Evolutionary conservation across 1,140 invertebrate species (phyloP).

Genomic region (Augochlora pura): DNA sequence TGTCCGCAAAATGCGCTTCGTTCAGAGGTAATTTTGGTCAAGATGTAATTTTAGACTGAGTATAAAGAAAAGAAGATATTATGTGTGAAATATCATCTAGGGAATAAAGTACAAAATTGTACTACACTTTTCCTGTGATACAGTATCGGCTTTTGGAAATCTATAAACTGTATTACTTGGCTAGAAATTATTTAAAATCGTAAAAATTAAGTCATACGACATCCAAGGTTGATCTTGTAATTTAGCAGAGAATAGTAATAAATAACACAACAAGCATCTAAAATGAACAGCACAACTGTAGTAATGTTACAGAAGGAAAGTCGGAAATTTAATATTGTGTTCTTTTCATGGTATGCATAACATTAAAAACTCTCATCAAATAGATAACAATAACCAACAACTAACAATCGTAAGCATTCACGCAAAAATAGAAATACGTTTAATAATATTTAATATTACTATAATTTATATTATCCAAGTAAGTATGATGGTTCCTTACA

Average conservation of each 20-base stretch:
- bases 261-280: conserved; percentile 48
- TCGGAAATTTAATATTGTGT: conserved; percentile 62
- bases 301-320: conserved; percentile 53
- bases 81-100: not conserved
- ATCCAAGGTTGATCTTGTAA: not conserved
- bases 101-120: conserved; percentile 7
- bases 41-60: conserved; percentile 37
- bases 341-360: conserved; percentile 68
- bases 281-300: conserved; percentile 60
- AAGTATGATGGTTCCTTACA: conserved; percentile 70
- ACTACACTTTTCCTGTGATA: conserved; percentile 18
- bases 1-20: conserved; percentile 56
- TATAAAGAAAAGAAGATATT: conserved; percentile 34
- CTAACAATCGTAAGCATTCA: conserved; percentile 78
- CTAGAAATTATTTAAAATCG: conserved; percentile 5
- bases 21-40: conserved; percentile 67
- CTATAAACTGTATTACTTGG: not conserved
- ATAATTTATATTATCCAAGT: conserved; percentile 73
- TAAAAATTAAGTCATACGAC: not conserved
- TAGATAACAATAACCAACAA: conserved; percentile 80
- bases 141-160: conserved; percentile 15
- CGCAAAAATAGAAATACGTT: conserved; percentile 78
- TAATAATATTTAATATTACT: conserved; percentile 71
- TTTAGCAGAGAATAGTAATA: conserved; percentile 16
- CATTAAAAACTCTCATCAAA: conserved; percentile 78